Evolutionary conservation across 2,888 invertebrate genomes (phyloP), one percentile per base, ranked within the genome.

Genomic region (Leptinotarsa tumamoca): DNA sequence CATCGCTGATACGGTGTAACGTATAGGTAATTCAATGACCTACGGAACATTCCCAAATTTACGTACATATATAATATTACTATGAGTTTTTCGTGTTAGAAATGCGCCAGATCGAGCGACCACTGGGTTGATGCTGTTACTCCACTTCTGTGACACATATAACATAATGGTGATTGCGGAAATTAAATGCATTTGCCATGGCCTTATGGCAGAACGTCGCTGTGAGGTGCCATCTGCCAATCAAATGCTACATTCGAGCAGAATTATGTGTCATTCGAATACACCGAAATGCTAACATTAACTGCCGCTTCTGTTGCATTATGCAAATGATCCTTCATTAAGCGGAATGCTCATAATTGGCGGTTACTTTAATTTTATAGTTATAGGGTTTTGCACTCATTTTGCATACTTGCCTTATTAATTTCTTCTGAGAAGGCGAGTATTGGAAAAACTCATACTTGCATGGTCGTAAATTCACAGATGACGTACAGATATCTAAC

Each of bases 141-240:
- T 63, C 63, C 43, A 63, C 43, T 63, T 63, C 43, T 43, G 43
- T 63, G 43, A 43, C 43, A 63, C 18, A 63, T n/a, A 63, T 63
- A 63, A 63, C 33, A 10, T 63, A n/a, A 63, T 63, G 63, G 63
- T 63, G 43, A 63, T 63, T 63, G 76, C 68, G 71, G 71, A 69
- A 76, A 71, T 76, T 76, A 74, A 73, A 76, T 76, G 76, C 71
- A 74, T 63, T 33, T 14, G 43, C 72, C 58, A 67, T 70, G 70
- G 70, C 72, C 69, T 52, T 67, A 63, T 63, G 70, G 51, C 43
- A 68, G 56, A 72, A 76, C 73, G 76, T 76, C 70, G 73, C 70
- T 69, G 69, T 58, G 76, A 73, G 73, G 71, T 76, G 76, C 71
- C 76, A 76, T 71, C 68, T 76, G 76, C 76, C 76, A 73, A 76